Evolutionary conservation across 2,888 invertebrate genomes (phyloP), one percentile per base, ranked within the genome.

Genomic region (Hetaerina titia): DNA sequence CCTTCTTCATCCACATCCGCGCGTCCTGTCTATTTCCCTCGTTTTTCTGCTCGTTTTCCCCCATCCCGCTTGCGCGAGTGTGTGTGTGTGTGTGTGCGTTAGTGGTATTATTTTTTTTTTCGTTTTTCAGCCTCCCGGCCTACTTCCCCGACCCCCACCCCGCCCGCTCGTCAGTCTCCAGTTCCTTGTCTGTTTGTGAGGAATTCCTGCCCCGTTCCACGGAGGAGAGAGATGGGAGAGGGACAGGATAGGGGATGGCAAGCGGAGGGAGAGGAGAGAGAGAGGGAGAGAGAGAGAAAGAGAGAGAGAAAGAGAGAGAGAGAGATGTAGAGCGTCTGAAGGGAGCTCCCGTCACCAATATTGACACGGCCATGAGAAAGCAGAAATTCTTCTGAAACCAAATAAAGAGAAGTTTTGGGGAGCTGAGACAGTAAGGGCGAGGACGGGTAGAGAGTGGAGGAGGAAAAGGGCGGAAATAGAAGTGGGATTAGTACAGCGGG

Each of bases 291-390:
- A 45, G 45, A 8, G 74, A 8, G 60, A 60, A 60, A 13, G 7
- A 13, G 58, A 56, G 58, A n/a, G 92, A 56, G 69, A 57, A 19
- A 31, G 57, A 89, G n/a, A 31, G 57, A 58, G n/a, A 89, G 19
- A 56, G 15, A 58, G 17, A 58, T 22, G 15, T 63, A 64, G 90
- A 63, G 45, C 69, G 56, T 56, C 92, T 92, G 92, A 92, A 92
- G 74, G 69, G 92, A 69, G 57, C 92, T 56, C 92, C 64, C 92
- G 92, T 92, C 92, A 92, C 92, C 92, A 92, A 92, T 92, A 92
- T 92, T 92, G 92, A 92, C 92, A 92, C 92, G 92, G 92, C 92
- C 92, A 92, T 92, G 92, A 92, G 92, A 92, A 92, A 92, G 92
- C 92, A 92, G 92, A 92, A 92, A 92, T 92, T 92, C 92, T 92